phyloP scores from a whole-genome alignment of 2,113 vertebrate species.

The Phrynosoma blainvillii region DNA sequence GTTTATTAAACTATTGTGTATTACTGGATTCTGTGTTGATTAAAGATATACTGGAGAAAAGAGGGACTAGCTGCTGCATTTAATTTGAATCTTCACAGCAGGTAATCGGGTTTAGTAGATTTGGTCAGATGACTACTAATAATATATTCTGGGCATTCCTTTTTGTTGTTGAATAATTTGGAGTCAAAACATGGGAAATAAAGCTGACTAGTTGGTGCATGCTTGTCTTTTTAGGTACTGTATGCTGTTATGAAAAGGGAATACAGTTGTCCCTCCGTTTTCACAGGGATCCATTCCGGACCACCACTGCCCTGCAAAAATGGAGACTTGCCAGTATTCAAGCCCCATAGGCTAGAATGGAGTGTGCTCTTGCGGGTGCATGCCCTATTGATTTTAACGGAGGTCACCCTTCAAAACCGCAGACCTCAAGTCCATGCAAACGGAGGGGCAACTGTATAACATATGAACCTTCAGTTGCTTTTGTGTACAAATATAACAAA shows the following conservation, averaged over 20 bases:
- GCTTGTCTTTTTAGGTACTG: neutral
- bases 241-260: neutral
- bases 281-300: too few species aligned
- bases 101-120: neutral
- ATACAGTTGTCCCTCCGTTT: too few species aligned
- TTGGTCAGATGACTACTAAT: neutral
- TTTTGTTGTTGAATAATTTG: neutral
- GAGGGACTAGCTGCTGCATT: neutral
- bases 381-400: too few species aligned
- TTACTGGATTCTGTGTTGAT: constrained; percentile 25
- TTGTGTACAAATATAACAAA: neutral
- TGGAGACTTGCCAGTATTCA: too few species aligned
- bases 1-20: constrained; percentile 36
- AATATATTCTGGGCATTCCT: neutral
- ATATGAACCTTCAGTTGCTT: neutral
- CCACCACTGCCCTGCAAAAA: too few species aligned
- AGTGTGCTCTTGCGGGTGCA: too few species aligned
- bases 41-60: neutral
- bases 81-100: neutral
- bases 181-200: neutral
- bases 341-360: too few species aligned
- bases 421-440: too few species aligned
- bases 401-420: too few species aligned
- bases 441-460: too few species aligned
- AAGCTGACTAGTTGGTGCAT: neutral